Base-by-base conservation (phyloP, 53 echinoderm and acorn worm species). In the Paracentrotus lividus region DNA sequence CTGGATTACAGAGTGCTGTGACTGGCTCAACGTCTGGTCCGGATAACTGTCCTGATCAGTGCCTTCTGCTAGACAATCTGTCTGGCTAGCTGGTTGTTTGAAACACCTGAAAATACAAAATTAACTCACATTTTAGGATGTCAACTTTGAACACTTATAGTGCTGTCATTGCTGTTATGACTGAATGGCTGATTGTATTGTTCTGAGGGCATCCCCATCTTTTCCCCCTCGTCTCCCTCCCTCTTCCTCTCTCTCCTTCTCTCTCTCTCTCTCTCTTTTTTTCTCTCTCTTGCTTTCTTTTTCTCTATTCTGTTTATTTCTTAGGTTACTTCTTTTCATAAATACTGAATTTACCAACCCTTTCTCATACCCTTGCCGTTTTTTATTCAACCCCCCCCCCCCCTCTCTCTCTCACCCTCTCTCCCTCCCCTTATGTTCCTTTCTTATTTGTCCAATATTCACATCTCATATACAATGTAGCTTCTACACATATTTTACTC, bases 21-120 rank as follows among this genome's bases (percentile, higher is more conserved):
- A 40, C 18, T 4, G 64, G 31, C 64, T 27, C 27, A 15, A 72
- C 32, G 72, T 72, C 38, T 2, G 36, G 15, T 40, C 38, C 16
- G 1, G 36, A 18, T 40, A 8, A 20, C 72, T 72, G 36, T 21
- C 72, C 57, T 57, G 57, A 20, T 72, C 6, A 72, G 36, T 6
- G 20, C 40, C 40, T 20, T 18, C 1, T 38, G 1, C 6, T 3
- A 40, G 72, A 4, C 16, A 72, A 40, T 38, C 20, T 72, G 29
- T 26, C 64, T 27, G 64, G 29, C 20, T 72, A 12, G 64, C 64
- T 27, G 64, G 29, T 4, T 36, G 72, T 4, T 72, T 15, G 38
- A 72, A 15, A 72, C 72, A 72, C 72, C 72, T 72, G 36, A 38
- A 40, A 32, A 72, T 78, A 27, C 1, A 85, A 85, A n/a, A 85